phyloP scores from a whole-genome alignment of 2,113 vertebrate genomes.

The Lophotis ruficrista region DNA sequence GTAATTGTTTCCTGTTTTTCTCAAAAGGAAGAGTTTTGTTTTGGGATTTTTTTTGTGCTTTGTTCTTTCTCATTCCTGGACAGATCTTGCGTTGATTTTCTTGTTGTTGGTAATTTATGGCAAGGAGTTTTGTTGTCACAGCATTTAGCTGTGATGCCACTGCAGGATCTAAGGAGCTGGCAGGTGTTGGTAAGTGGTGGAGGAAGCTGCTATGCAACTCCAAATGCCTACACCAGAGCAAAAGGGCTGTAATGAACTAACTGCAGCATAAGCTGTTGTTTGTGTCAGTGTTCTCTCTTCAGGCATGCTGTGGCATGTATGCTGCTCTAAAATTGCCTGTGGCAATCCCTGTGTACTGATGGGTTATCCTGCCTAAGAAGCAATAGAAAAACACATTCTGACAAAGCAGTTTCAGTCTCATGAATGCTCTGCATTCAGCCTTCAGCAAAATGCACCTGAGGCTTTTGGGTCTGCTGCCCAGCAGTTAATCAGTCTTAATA shows the following conservation, averaged over 20 bases:
- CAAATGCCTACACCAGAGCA: background rate
- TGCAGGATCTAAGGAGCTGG: background rate
- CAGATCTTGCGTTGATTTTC: background rate
- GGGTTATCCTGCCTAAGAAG: background rate
- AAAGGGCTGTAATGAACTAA: background rate
- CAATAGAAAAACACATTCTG: background rate
- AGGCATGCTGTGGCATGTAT: background rate
- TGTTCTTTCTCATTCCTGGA: background rate
- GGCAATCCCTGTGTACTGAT: background rate
- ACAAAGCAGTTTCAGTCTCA: conserved; percentile 20
- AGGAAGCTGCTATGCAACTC: conserved; percentile 20
- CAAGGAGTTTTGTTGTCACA: conserved; percentile 27
- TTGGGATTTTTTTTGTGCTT: background rate
- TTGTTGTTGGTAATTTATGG: background rate
- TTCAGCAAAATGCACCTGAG: background rate
- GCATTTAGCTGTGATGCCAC: conserved; percentile 9
- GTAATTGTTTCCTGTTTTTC: conserved; percentile 51
- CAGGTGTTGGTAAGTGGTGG: background rate
- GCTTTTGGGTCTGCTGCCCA: background rate
- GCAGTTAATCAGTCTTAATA: background rate
- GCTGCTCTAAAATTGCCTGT: background rate
- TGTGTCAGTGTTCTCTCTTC: conserved; percentile 3
- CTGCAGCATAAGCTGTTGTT: background rate
- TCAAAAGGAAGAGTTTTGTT: background rate
- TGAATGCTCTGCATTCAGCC: background rate